Evolutionary conservation across 2,113 vertebrate species (phyloP).

Genomic region (Pachycephala philippinensis): DNA sequence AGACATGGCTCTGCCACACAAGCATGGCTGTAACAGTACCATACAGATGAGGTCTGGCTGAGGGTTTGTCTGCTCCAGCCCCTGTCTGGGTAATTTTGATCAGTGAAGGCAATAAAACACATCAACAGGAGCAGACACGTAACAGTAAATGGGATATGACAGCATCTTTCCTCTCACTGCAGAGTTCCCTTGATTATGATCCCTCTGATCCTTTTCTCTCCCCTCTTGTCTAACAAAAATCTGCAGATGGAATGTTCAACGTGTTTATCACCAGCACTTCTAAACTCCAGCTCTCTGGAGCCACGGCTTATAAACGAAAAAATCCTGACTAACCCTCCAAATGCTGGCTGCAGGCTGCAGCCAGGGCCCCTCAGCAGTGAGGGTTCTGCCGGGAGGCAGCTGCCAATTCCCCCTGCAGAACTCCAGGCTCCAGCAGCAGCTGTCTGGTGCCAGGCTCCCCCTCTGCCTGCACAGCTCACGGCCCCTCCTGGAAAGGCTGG

Average conservation of each 20-base stretch:
- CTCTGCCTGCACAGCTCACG: neutral
- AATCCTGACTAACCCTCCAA: neutral
- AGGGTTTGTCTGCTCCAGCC: neutral
- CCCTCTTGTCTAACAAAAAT: neutral
- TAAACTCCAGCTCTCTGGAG: neutral
- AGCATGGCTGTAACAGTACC: neutral
- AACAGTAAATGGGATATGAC: neutral
- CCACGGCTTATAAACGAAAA: neutral
- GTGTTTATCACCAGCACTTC: neutral
- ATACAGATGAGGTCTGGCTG: neutral
- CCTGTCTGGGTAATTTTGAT: neutral
- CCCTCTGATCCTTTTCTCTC: neutral
- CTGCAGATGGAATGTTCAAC: neutral
- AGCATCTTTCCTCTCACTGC: neutral
- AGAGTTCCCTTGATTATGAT: neutral
- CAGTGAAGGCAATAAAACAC: neutral
- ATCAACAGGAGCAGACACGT: neutral
- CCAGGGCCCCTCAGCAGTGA: neutral
- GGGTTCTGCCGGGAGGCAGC: rapidly evolving
- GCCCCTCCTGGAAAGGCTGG: neutral
- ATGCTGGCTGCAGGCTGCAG: neutral
- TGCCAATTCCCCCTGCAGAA: neutral
- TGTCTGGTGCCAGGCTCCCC: neutral
- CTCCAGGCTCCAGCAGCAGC: neutral
- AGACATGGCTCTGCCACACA: neutral